Percentiles rank a stretch among this genome's conserved stretches.
These are phyloP conservation scores for Vanacampus margaritifer DNA, from an alignment of 2,113 vertebrate species.

Conservation along the genomic window DNA sequence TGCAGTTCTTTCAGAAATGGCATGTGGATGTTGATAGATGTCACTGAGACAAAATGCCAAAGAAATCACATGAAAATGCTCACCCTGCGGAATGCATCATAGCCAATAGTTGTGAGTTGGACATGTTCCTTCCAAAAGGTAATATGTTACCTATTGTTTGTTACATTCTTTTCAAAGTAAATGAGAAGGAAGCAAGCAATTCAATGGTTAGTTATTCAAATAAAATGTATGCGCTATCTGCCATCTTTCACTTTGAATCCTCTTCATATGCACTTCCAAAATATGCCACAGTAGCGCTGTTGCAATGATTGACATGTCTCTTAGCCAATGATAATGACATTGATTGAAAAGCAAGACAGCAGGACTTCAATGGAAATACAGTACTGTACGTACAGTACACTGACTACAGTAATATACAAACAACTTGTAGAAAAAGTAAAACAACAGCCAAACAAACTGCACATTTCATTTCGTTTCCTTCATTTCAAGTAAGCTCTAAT, in stretches of 20 bases:
- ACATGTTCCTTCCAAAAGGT: background rate
- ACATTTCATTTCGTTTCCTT: background rate
- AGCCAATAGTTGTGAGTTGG: background rate
- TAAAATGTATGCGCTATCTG: background rate
- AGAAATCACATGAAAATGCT: background rate
- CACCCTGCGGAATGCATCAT: background rate
- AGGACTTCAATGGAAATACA: background rate
- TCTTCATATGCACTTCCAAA: background rate
- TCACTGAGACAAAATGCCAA: slow-evolving; percentile 1
- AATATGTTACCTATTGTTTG: background rate
- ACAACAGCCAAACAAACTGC: too few relatives aligned
- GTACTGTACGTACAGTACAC: too few relatives aligned
- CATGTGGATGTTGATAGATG: slow-evolving; percentile 31
- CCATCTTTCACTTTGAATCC: background rate
- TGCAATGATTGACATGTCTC: background rate
- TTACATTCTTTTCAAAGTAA: background rate
- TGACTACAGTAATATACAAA: background rate
- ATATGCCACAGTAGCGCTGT: background rate
- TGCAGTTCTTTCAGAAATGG: slow-evolving; percentile 2
- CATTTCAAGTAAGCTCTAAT: background rate
- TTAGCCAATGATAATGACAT: background rate
- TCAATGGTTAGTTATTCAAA: background rate
- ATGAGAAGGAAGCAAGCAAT: background rate
- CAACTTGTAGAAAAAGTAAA: background rate
- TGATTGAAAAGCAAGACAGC: background rate